Evolutionary conservation across 2,797 vertebrate species (phyloP).

Genomic region (Thripadectes ignobilis): DNA sequence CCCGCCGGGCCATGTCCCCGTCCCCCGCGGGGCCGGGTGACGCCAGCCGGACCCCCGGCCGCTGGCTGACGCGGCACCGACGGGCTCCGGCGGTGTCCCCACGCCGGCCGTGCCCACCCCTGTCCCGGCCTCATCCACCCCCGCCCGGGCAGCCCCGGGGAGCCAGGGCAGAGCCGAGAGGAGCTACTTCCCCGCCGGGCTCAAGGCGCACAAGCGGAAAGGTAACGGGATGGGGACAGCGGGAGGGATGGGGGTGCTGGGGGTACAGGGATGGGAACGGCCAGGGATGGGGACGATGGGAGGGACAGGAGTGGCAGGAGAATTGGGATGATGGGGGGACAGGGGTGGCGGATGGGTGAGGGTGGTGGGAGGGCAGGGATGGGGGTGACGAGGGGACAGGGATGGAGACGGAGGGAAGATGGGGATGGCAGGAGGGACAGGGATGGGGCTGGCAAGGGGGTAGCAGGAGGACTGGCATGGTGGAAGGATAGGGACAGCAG

Average conservation of each 20-base stretch:
- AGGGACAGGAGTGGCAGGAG: not conserved
- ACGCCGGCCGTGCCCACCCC: not conserved
- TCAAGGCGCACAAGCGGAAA: conserved; percentile 61
- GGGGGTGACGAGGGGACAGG: not conserved
- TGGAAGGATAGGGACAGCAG: not conserved
- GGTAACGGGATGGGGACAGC: not conserved
- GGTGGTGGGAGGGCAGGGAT: not conserved
- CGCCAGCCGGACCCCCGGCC: not conserved
- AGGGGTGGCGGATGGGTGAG: not conserved
- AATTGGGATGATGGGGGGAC: not conserved
- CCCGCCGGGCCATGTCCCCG: not conserved
- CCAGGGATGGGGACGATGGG: not conserved
- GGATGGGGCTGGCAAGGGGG: not conserved
- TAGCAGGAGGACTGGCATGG: not conserved
- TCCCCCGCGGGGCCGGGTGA: not conserved
- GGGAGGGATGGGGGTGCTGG: not conserved
- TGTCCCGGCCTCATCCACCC: not conserved
- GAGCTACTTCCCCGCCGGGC: conserved; percentile 42
- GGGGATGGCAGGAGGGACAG: not conserved
- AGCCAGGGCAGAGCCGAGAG: conserved; percentile 48
- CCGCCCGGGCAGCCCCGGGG: conserved; percentile 21
- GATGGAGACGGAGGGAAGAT: not conserved
- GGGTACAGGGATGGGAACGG: not conserved
- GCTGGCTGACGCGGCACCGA: not conserved
- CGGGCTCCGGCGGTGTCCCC: not conserved